phyloP scores from a whole-genome alignment of 1,140 invertebrate species.

The Andricus grossulariae region DNA sequence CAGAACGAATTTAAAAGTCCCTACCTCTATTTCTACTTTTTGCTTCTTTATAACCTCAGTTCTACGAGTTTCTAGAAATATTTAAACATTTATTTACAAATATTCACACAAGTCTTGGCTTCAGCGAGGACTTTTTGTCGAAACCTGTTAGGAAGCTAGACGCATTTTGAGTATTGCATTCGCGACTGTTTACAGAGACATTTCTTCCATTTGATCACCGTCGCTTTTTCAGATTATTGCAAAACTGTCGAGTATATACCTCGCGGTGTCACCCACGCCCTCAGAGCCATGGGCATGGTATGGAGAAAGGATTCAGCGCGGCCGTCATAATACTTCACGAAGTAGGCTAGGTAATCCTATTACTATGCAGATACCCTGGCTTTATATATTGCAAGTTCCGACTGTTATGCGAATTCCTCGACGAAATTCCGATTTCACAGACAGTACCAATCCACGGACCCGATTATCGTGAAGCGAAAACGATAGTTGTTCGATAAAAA shows the following conservation, averaged over 20 bases:
- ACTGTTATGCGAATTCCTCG: slow-evolving; percentile 5
- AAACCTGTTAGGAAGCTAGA: neutral
- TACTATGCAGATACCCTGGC: slow-evolving; percentile 8
- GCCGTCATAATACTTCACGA: slow-evolving; percentile 7
- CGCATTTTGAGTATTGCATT: neutral
- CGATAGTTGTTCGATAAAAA: neutral
- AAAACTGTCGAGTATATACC: neutral
- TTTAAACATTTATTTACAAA: too few species aligned
- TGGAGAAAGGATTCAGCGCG: neutral
- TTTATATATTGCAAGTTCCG: slow-evolving; percentile 17
- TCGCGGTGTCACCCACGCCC: slow-evolving; percentile 27
- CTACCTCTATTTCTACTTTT: too few species aligned
- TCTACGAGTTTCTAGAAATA: too few species aligned
- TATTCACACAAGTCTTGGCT: too few species aligned
- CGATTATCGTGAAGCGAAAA: slow-evolving; percentile 8
- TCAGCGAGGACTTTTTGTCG: neutral
- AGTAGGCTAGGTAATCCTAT: slow-evolving; percentile 8
- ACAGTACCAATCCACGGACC: neutral
- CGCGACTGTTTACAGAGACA: neutral
- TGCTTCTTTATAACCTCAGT: too few species aligned
- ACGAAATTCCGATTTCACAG: slow-evolving; percentile 28
- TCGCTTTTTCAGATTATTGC: neutral
- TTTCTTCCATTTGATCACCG: neutral
- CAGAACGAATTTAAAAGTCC: too few species aligned
- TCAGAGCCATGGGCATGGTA: neutral